A percentile compares a stretch with the other conserved stretches of the same genome.
phyloP scores from a whole-genome alignment of 2,113 vertebrate genomes.

The Amphiprion ocellaris region DNA sequence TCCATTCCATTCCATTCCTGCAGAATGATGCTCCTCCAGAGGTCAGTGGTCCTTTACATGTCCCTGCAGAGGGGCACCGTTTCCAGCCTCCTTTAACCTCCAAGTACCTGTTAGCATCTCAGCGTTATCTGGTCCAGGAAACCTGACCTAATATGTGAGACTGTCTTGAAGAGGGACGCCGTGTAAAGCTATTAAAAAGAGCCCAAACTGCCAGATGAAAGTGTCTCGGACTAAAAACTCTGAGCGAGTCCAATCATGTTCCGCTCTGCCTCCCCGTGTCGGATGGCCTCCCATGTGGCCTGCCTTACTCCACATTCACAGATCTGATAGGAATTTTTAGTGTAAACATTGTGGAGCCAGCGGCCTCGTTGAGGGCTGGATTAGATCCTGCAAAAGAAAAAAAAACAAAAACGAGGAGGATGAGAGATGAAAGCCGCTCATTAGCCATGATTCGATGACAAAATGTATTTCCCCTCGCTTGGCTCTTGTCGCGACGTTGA shows the following conservation, averaged over 20 bases:
- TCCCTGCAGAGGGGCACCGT: not conserved
- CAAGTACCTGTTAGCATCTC: slow-evolving; percentile 22
- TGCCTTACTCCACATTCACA: slow-evolving; percentile 22
- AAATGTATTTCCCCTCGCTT: slow-evolving; percentile 7
- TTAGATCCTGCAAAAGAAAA: slow-evolving; percentile 14
- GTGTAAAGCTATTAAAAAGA: not conserved
- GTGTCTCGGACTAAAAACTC: not conserved
- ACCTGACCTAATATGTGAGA: slow-evolving; percentile 16
- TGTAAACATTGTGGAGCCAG: slow-evolving; percentile 7
- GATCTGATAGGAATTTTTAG: not conserved
- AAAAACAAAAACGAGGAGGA: not conserved
- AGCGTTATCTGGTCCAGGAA: too few relatives aligned
- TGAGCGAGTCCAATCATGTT: not conserved
- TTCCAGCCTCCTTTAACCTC: slow-evolving; percentile 50
- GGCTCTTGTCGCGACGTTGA: not conserved
- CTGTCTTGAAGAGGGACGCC: not conserved
- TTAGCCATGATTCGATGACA: slow-evolving; percentile 31
- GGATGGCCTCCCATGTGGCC: slow-evolving; percentile 13
- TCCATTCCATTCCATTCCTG: slow-evolving; percentile 36
- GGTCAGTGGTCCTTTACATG: slow-evolving; percentile 43
- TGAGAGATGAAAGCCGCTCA: slow-evolving; percentile 9
- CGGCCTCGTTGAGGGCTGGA: not conserved
- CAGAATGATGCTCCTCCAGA: slow-evolving; percentile 39
- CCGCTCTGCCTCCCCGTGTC: not conserved
- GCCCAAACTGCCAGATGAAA: not conserved